Base-by-base conservation (phyloP, 2,113 vertebrate species). In the Rhadina sibilatrix region DNA sequence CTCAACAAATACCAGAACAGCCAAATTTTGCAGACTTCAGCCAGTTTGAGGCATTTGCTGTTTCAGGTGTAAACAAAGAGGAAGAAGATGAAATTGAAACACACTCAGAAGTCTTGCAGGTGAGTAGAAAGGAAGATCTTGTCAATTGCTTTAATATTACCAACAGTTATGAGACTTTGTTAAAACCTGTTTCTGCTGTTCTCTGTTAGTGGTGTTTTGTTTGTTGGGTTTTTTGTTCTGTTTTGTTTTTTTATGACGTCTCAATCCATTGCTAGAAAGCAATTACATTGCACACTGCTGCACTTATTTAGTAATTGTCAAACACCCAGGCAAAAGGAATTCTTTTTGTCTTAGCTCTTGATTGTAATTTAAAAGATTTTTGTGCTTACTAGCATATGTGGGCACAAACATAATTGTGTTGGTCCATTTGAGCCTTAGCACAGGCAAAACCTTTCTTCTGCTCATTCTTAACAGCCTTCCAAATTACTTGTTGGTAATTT, bases 11-110 rank as follows among this genome's bases (percentile, higher is more conserved):
- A 88, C 99, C 99, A 85, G 99, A 99, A 78, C 99, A 99, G 98
- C 99, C 99, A 96, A 99, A 99, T 96, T 99, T 99, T 93, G 99
- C 99, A 31, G 99, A 99, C 97, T 99, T 99, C 97, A 99, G 99
- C 96, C 99, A 99, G 69, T 99, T 99, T 97, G 98, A 99, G 97
- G 99, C 98, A 56, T 99, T 99, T 95, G 98, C 99, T 92, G 98
- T 98, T 94, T 98, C 97, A 85, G 96, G 97, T 94, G 98, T 97
- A 76, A 98, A 98, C 53, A 99, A 99, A 66, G 98, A 99, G 91
- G 98, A 99, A 16, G 97, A 98, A 33, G 99, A 98, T 37, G 99
- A 99, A 92, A 97, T 97, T 4, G 99, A 99, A 84, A 98, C 98
- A 6, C 98, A 98, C 86, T 94, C 98, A 10, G 99, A 99, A 92